Base-by-base conservation (phyloP, 2,888 invertebrate genomes). In the Archaeoteleia sp. region DNA sequence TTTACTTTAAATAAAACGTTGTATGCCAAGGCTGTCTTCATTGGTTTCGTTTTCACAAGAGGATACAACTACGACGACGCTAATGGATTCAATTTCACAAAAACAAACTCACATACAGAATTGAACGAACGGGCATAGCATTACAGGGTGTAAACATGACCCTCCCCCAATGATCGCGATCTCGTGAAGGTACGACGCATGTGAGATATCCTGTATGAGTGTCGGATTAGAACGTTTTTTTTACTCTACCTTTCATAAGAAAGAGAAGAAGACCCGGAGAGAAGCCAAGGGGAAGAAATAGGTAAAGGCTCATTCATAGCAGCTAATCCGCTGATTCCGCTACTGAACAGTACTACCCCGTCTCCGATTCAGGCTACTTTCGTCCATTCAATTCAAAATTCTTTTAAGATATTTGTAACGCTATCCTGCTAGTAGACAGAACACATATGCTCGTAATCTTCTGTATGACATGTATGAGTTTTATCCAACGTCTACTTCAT, bases 281-380 rank as follows among this genome's bases (percentile, higher is more conserved):
- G 58, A 51, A 55, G 58, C 57, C 48, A 65, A 54, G 45, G 51
- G 65, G 57, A 58, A 51, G 61, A 53, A 46, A 65, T 55, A 60
- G 55, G 61, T 46, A 48, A 53, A 61, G 65, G 42, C 49, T 71
- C 65, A 77, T 79, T 78, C 75, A 76, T 62, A 27, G 42, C 49
- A 62, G 74, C 79, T 84, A 83, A 84, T 83, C 84, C 82, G 78
- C 78, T 82, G 82, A 83, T 84, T 84, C 76, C 77, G 75, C 77
- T 75, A 43, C 66, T 60, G 12, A 49, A 39, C 48, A 54, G 46
- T 53, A 55, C 72, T 69, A 60, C 73, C 62, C 70, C 71, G 67
- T 70, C 73, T 76, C 74, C 67, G 49, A 76, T 79, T 79, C 76
- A 66, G 46, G 25, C 67, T 60, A 69, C 65, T 46, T 65, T 53